phyloP scores from a whole-genome alignment of 2,888 invertebrate species.

The Callosobruchus maculatus region DNA sequence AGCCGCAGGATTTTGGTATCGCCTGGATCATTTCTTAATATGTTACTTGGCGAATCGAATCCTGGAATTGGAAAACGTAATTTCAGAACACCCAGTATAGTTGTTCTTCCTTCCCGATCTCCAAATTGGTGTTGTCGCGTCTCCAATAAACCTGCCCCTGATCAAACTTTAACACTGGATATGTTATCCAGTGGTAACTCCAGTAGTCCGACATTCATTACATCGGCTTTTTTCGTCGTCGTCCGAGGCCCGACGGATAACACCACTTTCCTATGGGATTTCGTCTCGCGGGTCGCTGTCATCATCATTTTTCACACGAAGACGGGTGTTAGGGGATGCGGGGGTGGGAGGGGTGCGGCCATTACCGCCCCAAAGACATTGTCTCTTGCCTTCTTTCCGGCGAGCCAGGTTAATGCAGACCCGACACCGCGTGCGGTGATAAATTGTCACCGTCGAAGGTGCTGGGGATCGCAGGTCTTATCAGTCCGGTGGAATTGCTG shows the following conservation, averaged over 20 bases:
- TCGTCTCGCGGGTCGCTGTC: conserved; percentile 44
- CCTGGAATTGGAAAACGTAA: too few species aligned
- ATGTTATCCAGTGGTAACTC: background rate
- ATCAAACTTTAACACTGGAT: background rate
- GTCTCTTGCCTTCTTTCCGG: conserved; percentile 34
- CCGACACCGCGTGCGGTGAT: conserved; percentile 39
- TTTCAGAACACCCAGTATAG: too few species aligned
- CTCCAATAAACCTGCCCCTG: too few species aligned
- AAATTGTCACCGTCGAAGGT: conserved; percentile 43
- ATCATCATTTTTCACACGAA: conserved; percentile 50
- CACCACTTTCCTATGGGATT: conserved; percentile 27
- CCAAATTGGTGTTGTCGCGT: too few species aligned
- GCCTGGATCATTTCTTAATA: too few species aligned
- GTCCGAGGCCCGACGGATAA: background rate
- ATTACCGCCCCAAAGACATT: background rate
- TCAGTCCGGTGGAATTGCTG: background rate
- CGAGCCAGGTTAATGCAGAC: conserved; percentile 48
- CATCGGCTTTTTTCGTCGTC: background rate
- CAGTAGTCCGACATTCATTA: background rate
- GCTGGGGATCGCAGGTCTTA: conserved; percentile 14
- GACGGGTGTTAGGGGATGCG: conserved; percentile 35
- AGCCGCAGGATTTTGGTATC: too few species aligned
- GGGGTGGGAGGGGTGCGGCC: background rate
- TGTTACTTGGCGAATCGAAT: too few species aligned
- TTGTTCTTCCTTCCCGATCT: too few species aligned